These are phyloP conservation scores for Patiria miniata DNA, from an alignment of 35 echinoderm and acorn worm genomes.

Conservation along the genomic window DNA sequence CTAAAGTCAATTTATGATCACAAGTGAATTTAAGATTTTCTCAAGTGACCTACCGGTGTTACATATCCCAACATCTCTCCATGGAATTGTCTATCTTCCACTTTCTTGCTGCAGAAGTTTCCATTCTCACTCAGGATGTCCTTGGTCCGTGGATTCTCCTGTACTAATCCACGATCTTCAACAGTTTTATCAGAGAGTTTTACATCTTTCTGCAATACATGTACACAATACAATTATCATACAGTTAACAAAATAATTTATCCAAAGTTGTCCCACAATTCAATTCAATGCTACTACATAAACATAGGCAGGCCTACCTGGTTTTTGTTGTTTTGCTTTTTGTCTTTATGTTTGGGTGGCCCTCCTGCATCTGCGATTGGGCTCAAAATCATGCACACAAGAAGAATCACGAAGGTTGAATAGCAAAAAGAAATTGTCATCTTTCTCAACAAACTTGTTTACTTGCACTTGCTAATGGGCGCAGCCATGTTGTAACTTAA, in stretches of 20 bases:
- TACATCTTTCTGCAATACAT: conserved; percentile 52
- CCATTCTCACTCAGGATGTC: conserved; percentile 82
- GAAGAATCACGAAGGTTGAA: too few relatives aligned
- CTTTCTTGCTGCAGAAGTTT: conserved; percentile 81
- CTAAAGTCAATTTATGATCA: too few relatives aligned
- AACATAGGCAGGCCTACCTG: neutral
- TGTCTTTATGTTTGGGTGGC: conserved; percentile 52
- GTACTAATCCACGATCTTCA: conserved; percentile 76
- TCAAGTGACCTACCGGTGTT: conserved; percentile 63
- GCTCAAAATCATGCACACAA: too few relatives aligned
- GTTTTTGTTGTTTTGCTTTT: conserved; percentile 50
- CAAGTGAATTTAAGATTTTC: too few relatives aligned
- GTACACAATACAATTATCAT: neutral
- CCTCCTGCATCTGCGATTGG: conserved; percentile 23
- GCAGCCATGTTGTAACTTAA: too few relatives aligned
- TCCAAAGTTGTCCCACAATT: neutral
- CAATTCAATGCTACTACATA: neutral
- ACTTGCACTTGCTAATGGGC: too few relatives aligned
- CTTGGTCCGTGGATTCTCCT: conserved; percentile 73
- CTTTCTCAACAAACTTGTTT: too few relatives aligned
- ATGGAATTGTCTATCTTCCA: conserved; percentile 67
- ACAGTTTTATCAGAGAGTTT: conserved; percentile 86
- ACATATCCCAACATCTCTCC: conserved; percentile 92
- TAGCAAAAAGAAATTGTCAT: too few relatives aligned
- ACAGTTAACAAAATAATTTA: neutral